Base-by-base conservation (phyloP, 2,113 vertebrate genomes). In the Rhinogobius similis region DNA sequence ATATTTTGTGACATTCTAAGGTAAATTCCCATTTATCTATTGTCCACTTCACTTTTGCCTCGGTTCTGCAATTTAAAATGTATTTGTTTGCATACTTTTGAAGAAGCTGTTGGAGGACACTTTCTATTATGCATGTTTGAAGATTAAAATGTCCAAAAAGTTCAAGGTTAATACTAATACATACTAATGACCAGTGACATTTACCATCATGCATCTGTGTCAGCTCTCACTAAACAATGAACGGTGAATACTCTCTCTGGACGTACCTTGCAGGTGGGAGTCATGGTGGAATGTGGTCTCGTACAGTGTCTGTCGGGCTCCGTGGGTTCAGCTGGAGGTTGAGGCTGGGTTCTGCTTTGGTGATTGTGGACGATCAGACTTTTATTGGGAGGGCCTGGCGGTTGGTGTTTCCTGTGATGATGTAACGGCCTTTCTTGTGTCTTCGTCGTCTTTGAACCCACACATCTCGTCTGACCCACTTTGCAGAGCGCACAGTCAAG, bases 401-500 rank as follows among this genome's bases (percentile, higher is more conserved):
- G 11, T 32, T 65, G 0, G 2, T 6, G 32, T 41, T 62, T 81
- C 73, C 81, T 64, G 48, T 41, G 38, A 27, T 77, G 82, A 85
- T 80, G 79, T 87, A 84, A 80, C 29, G 18, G 0, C 3, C 32
- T 70, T 18, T 27, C 38, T 50, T 27, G 7, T 5, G n/a, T 0
- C 14, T 6, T 12, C 5, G 1, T 6, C 0, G 5, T 50, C 67
- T 84, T 82, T 84, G 67, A 87, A 73, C 77, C 18, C 84, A 12
- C 16, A 7, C 27, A 7, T 14, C 20, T n/a, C 26, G 3, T 62
- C 39, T 18, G 68, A 84, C 86, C 88, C 80, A 85, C 62, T 89
- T 89, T 23, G 0, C 4, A 29, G 70, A 39, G 10, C 0, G 66
- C 72, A 72, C 6, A 5, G 1, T 44, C 62, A 70, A 56, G 65